Evolutionary conservation across 2,113 vertebrate genomes (phyloP).

Genomic region (Rhinopomastus cyanomelas): DNA sequence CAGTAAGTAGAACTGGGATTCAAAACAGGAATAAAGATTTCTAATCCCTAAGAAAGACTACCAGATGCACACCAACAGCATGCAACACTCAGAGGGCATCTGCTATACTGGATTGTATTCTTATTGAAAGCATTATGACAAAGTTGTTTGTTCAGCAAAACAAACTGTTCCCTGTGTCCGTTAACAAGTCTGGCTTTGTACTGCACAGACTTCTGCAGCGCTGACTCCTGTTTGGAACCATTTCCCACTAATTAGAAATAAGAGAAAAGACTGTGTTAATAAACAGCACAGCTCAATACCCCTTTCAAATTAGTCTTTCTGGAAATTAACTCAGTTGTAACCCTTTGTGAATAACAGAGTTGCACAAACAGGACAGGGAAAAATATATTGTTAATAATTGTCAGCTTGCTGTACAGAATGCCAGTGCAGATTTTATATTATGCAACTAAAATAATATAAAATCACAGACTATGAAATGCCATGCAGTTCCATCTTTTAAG

Average conservation of each 20-base stretch:
- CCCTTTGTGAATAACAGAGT: slow-evolving; percentile 59
- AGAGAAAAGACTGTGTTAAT: slow-evolving; percentile 73
- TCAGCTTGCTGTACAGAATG: slow-evolving; percentile 57
- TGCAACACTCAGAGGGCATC: slow-evolving; percentile 47
- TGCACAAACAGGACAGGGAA: slow-evolving; percentile 53
- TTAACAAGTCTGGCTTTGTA: slow-evolving; percentile 77
- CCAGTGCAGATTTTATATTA: slow-evolving; percentile 63
- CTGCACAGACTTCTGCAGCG: slow-evolving; percentile 48
- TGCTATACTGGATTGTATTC: slow-evolving; percentile 69
- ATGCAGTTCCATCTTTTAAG: slow-evolving; percentile 4
- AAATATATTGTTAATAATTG: slow-evolving; percentile 77
- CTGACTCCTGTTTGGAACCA: slow-evolving; percentile 73
- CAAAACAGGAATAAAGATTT: slow-evolving; percentile 27
- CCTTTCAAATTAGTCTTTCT: slow-evolving; percentile 66
- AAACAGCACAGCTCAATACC: slow-evolving; percentile 47
- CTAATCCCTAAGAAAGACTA: slow-evolving; percentile 62
- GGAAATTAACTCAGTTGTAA: slow-evolving; percentile 78
- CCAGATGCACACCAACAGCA: slow-evolving; percentile 57
- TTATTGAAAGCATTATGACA: slow-evolving; percentile 65
- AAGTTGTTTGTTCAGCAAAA: slow-evolving; percentile 78
- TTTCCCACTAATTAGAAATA: slow-evolving; percentile 81
- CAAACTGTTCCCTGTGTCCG: slow-evolving; percentile 72
- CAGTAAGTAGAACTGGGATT: not conserved
- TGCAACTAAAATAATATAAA: slow-evolving; percentile 4
- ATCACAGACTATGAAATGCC: slow-evolving; percentile 23